Evolutionary conservation across 2,113 vertebrate genomes (phyloP).

Genomic region (Pelecanus crispus): DNA sequence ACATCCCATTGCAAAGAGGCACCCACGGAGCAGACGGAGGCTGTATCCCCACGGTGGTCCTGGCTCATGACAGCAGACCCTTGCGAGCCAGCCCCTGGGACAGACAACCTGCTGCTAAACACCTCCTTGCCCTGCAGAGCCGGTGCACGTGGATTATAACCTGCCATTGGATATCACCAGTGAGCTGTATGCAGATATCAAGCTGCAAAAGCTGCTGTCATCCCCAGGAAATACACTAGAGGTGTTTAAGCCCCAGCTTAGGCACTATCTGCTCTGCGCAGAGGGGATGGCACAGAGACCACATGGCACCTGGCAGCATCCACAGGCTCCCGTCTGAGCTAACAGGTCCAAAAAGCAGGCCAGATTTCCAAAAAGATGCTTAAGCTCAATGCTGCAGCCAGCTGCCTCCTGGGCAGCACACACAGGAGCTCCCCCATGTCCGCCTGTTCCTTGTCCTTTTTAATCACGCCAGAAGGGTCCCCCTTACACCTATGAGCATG

Average conservation of each 20-base stretch:
- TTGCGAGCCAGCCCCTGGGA: not conserved
- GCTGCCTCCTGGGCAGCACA: not conserved
- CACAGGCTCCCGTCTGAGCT: fast-evolving
- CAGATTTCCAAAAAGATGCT: not conserved
- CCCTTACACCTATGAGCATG: fast-evolving
- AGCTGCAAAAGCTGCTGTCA: not conserved
- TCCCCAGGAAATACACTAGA: not conserved
- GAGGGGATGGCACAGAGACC: not conserved
- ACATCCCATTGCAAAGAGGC: not conserved
- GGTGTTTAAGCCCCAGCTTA: not conserved
- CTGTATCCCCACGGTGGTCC: fast-evolving
- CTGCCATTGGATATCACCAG: not conserved
- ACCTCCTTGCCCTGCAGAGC: not conserved
- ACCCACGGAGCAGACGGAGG: fast-evolving
- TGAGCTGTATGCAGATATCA: not conserved
- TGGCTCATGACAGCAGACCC: not conserved
- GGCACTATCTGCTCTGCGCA: not conserved
- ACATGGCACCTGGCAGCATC: fast-evolving
- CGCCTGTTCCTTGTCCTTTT: not conserved
- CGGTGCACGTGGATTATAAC: fast-evolving
- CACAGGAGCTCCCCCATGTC: not conserved
- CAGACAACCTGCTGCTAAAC: not conserved
- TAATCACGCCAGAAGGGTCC: not conserved
- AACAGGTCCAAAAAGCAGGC: fast-evolving
- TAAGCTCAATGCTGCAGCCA: not conserved